Percentiles rank a stretch among this genome's conserved stretches.
phyloP scores from a whole-genome alignment of 2,888 invertebrate genomes.

The Helleia helle region DNA sequence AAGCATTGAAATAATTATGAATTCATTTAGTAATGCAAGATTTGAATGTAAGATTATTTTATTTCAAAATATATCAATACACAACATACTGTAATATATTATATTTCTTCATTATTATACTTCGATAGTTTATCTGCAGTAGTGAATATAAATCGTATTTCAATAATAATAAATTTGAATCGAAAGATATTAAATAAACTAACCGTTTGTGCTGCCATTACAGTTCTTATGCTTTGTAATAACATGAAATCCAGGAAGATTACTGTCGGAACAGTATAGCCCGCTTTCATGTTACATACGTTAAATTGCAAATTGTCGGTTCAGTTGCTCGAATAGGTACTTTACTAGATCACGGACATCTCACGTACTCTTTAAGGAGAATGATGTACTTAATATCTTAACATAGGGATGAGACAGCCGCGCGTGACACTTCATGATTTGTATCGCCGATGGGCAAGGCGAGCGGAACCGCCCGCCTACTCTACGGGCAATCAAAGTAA shows the following conservation, averaged over 20 bases:
- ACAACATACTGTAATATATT: too few species aligned
- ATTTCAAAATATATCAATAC: too few species aligned
- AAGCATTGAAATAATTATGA: too few species aligned
- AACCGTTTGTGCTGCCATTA: constrained; percentile 35
- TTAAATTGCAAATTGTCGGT: constrained; percentile 65
- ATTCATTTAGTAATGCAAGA: too few species aligned
- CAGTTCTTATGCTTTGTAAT: constrained; percentile 38
- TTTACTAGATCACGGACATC: constrained; percentile 31
- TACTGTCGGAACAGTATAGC: constrained; percentile 47
- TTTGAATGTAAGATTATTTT: too few species aligned
- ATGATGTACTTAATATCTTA: constrained; percentile 27
- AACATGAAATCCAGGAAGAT: constrained; percentile 56
- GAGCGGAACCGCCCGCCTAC: constrained; percentile 22
- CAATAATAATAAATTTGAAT: neutral
- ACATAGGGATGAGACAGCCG: constrained; percentile 27
- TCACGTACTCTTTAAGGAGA: constrained; percentile 24
- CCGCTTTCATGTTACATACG: constrained; percentile 47
- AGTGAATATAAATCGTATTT: neutral
- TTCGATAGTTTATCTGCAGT: too few species aligned
- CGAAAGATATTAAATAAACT: constrained; percentile 3
- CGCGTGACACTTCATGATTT: constrained; percentile 24
- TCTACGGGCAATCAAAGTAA: constrained; percentile 29
- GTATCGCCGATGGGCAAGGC: constrained; percentile 23
- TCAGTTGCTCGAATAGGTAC: constrained; percentile 43
- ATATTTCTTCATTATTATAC: too few species aligned